Conservation (phyloP, 2,888 invertebrate genomes). For the Arge pagana region DNA sequence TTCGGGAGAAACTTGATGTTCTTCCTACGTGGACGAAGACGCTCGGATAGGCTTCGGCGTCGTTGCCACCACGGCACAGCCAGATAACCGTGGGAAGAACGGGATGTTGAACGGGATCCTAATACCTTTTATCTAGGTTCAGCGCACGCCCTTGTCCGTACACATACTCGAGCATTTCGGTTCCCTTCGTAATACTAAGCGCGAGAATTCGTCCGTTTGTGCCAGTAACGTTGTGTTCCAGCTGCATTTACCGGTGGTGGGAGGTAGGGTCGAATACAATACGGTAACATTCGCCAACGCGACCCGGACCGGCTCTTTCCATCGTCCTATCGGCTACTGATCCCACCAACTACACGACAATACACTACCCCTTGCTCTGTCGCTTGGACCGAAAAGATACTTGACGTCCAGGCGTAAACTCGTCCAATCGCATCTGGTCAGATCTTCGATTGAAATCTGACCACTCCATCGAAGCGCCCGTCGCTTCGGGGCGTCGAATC, state of each 20-base stretch:
- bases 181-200: too few relatives aligned
- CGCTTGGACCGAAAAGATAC: not conserved
- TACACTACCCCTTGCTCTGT: constrained; percentile 39
- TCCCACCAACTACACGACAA: constrained; percentile 49
- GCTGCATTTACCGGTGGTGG: constrained; percentile 1
- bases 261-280: constrained; percentile 8
- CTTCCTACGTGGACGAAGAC: too few relatives aligned
- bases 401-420: not conserved
- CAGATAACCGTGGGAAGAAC: constrained; percentile 12
- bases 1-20: too few relatives aligned
- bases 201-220: too few relatives aligned
- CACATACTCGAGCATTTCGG: too few relatives aligned
- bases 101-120: constrained; percentile 1
- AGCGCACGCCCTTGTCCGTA: not conserved
- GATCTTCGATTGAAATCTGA: too few relatives aligned
- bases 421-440: too few relatives aligned
- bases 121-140: constrained; percentile 9
- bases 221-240: too few relatives aligned
- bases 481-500: too few relatives aligned
- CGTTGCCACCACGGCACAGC: too few relatives aligned
- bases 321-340: constrained; percentile 47
- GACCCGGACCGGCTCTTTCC: constrained; percentile 38
- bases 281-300: constrained; percentile 4
- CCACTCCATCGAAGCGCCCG: too few relatives aligned
- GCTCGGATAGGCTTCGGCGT: too few relatives aligned